phyloP scores from a whole-genome alignment of 2,888 invertebrate species.

The Molorchus minor region DNA sequence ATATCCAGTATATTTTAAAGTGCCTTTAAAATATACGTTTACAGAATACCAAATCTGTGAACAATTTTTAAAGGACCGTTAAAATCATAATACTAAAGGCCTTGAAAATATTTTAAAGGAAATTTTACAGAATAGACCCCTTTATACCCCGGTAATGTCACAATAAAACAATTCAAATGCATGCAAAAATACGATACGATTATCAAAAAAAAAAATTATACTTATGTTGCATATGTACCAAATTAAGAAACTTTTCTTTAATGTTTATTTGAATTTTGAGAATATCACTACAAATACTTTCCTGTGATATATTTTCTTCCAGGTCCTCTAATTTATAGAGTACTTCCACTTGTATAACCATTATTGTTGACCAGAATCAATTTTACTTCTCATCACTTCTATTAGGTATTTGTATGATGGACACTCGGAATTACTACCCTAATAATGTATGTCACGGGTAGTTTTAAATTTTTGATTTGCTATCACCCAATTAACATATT shows the following conservation, averaged over 20 bases:
- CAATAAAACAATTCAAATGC: conserved; percentile 11
- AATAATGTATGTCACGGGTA: conserved; percentile 12
- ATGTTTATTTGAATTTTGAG: conserved; percentile 13
- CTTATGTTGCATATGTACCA: conserved; percentile 14
- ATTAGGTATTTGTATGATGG: conserved; percentile 21
- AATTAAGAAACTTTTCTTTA: conserved; percentile 1
- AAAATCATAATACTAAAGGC: no score
- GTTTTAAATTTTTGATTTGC: conserved; percentile 20
- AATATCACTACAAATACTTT: not conserved
- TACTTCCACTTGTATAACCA: not conserved
- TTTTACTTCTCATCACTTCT: conserved; percentile 18
- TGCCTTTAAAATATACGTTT: conserved; percentile 5
- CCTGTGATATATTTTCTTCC: no score
- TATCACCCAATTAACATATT: conserved; percentile 15
- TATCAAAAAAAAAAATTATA: conserved; percentile 10
- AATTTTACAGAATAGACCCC: no score
- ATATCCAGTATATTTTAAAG: conserved; percentile 19
- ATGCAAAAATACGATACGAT: not conserved
- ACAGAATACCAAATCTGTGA: conserved; percentile 6
- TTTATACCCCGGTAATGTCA: no score
- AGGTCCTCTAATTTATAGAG: no score
- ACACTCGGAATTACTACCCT: conserved; percentile 12
- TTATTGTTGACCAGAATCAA: conserved; percentile 5
- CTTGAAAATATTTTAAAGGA: no score
- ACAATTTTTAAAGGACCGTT: no score